A percentile compares a stretch with the other conserved stretches of the same genome.
Evolutionary conservation across 2,888 invertebrate genomes (phyloP).

Genomic region (Xylocampa areola): DNA sequence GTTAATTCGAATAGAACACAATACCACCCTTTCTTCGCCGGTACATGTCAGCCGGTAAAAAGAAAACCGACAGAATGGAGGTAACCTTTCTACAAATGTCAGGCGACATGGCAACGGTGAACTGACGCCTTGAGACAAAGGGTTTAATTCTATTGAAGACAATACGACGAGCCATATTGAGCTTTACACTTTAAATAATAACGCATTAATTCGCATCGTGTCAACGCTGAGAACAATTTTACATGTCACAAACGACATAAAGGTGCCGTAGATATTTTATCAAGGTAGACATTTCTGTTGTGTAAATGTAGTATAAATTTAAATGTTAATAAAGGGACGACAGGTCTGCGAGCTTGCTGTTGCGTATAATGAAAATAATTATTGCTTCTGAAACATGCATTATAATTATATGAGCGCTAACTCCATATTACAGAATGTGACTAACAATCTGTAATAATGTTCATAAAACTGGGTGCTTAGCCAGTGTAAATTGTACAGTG

Average conservation of each 20-base stretch:
- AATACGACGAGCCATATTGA: conserved; percentile 68
- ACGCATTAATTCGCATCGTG: conserved; percentile 63
- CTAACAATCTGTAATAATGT: conserved; percentile 50
- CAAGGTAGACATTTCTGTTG: conserved; percentile 77
- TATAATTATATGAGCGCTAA: conserved; percentile 71
- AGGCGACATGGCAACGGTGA: conserved; percentile 80
- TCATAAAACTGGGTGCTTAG: conserved; percentile 41
- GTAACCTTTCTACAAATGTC: conserved; percentile 89
- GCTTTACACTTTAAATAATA: conserved; percentile 70
- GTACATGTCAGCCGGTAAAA: conserved; percentile 82
- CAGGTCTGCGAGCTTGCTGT: conserved; percentile 74
- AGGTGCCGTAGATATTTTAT: conserved; percentile 75
- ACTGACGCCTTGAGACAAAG: conserved; percentile 87
- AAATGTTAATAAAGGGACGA: conserved; percentile 83
- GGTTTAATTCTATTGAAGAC: conserved; percentile 81
- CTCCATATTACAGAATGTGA: conserved; percentile 62
- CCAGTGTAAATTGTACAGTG: conserved; percentile 53
- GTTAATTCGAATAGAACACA: conserved; percentile 78
- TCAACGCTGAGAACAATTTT: conserved; percentile 65
- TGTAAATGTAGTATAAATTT: conserved; percentile 80
- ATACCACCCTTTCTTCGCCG: conserved; percentile 83
- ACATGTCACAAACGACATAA: conserved; percentile 74
- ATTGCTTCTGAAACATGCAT: conserved; percentile 75
- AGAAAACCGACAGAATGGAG: conserved; percentile 82
- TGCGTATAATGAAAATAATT: conserved; percentile 76